Evolutionary conservation across 64 coral and sea anemone species (phyloP).

Genomic region (Stichodactyla mertensii): DNA sequence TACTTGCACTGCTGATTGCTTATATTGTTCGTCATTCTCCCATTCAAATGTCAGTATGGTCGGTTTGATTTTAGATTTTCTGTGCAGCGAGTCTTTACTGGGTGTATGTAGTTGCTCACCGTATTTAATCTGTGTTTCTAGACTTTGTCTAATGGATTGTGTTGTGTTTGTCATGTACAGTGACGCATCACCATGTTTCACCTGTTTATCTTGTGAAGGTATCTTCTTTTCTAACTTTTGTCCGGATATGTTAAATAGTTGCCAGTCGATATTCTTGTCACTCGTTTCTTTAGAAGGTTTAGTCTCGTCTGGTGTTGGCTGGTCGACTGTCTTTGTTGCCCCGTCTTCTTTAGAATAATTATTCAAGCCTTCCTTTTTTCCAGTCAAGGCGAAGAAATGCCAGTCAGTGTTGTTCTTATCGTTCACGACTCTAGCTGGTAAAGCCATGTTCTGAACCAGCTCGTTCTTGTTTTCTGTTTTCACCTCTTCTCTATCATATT

Average conservation of each 20-base stretch:
- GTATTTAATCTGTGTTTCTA: neutral
- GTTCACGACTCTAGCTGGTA: neutral
- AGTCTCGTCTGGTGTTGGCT: neutral
- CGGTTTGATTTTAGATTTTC: neutral
- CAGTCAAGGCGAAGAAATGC: neutral
- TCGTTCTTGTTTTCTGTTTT: too few species aligned
- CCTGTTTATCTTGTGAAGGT: neutral
- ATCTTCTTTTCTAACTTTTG: neutral
- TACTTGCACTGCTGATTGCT: too few species aligned
- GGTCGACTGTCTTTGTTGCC: neutral
- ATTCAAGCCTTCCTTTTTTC: neutral
- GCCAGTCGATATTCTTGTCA: neutral
- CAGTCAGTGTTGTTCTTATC: neutral
- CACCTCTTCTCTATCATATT: too few species aligned
- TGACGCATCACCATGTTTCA: too few species aligned
- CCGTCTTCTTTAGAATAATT: neutral
- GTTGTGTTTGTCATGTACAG: neutral
- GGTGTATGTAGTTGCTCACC: neutral
- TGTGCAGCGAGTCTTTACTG: neutral
- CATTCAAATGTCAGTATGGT: neutral
- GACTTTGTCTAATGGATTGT: neutral
- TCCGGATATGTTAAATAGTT: neutral
- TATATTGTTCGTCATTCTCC: neutral
- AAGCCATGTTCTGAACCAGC: too few species aligned
- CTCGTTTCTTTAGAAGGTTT: neutral